These are phyloP conservation scores for Cyanoramphus novaezelandiae DNA, from an alignment of 2,113 vertebrate species.

Conservation along the genomic window DNA sequence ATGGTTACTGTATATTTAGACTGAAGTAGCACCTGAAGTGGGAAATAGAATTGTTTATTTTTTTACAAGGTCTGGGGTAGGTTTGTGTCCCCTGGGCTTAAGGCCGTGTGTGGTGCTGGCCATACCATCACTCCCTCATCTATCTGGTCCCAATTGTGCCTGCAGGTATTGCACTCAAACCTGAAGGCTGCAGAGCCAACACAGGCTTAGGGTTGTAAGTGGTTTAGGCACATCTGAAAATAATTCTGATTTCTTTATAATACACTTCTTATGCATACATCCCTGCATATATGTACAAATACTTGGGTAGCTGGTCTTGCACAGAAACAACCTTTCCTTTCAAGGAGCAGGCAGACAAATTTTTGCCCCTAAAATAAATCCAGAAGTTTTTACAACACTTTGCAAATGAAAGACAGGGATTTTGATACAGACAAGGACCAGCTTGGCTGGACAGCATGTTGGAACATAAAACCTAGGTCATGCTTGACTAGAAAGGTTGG, in stretches of 20 bases:
- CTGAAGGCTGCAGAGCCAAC: not conserved
- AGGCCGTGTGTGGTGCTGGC: not conserved
- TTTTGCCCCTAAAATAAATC: not conserved
- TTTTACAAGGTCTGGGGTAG: not conserved
- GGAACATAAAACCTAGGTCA: not conserved
- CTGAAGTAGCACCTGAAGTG: not conserved
- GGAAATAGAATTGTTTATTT: not conserved
- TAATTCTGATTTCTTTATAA: not conserved
- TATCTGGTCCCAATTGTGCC: not conserved
- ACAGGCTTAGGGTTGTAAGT: not conserved
- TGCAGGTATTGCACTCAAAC: not conserved
- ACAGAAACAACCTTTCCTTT: not conserved
- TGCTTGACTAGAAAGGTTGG: not conserved
- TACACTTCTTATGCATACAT: accelerated
- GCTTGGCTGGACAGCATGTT: not conserved
- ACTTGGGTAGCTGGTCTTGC: not conserved
- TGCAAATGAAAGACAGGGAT: not conserved
- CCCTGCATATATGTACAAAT: not conserved
- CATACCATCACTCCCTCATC: not conserved
- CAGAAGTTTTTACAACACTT: not conserved
- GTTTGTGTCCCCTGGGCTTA: not conserved
- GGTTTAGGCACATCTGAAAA: not conserved
- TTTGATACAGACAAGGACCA: not conserved
- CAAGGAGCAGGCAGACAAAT: not conserved
- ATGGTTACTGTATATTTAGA: not conserved